phyloP scores from a whole-genome alignment of 2,888 invertebrate genomes.

The Onchidella celtica region DNA sequence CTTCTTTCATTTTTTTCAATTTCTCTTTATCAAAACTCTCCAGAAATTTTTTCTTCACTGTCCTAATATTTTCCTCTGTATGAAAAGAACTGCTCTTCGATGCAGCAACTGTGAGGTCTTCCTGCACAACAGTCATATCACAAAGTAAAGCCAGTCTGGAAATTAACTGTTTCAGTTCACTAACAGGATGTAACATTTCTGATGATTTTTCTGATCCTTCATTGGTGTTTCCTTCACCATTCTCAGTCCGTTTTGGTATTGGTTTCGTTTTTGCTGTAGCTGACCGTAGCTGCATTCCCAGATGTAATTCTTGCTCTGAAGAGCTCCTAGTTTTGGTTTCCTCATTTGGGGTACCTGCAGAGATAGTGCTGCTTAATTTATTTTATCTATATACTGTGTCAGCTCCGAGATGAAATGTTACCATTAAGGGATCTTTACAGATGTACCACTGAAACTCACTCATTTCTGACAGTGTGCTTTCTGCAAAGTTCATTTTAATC shows the following conservation, averaged over 20 bases:
- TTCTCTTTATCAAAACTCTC: conserved; percentile 43
- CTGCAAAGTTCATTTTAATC: no score
- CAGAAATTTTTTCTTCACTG: conserved; percentile 38
- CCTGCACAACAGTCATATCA: conserved; percentile 36
- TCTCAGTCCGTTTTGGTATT: not conserved
- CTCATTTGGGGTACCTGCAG: conserved; percentile 36
- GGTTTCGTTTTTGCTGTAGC: not conserved
- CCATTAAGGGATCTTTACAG: no score
- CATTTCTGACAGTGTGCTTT: no score
- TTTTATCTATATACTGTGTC: no score
- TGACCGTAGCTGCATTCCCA: conserved; percentile 10
- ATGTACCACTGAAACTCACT: no score
- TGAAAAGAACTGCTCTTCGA: not conserved
- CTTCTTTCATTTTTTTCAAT: conserved; percentile 46
- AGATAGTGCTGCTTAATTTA: conserved; percentile 34
- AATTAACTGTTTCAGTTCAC: conserved; percentile 29
- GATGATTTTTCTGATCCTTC: not conserved
- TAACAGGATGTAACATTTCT: conserved; percentile 4
- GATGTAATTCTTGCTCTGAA: not conserved
- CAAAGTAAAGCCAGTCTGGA: conserved; percentile 31
- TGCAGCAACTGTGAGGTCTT: not conserved
- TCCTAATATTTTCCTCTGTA: conserved; percentile 26
- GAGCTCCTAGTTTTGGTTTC: not conserved
- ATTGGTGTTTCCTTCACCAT: not conserved
- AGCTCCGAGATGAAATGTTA: no score